Conservation (phyloP, 2,888 invertebrate species). For the Tipula lateralis region DNA sequence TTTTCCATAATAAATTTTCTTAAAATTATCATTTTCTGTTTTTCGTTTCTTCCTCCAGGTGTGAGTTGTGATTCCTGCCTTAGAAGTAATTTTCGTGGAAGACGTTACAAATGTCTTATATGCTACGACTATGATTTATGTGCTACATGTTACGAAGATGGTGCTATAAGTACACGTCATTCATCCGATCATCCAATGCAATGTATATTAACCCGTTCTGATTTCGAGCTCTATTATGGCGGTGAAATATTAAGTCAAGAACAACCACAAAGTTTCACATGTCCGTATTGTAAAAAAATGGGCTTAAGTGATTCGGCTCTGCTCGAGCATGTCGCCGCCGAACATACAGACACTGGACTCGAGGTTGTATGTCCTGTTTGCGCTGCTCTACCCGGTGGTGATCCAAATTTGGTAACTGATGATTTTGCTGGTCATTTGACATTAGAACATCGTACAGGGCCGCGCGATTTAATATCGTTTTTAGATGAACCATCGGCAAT, state of each 20-base stretch:
- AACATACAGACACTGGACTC: constrained; percentile 85
- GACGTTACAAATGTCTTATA: constrained; percentile 97
- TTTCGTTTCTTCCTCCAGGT: constrained; percentile 57
- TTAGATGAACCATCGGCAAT: constrained; percentile 84
- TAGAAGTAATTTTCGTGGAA: constrained; percentile 94
- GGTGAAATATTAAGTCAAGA: constrained; percentile 88
- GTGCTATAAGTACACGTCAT: constrained; percentile 86
- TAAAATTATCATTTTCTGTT: not conserved
- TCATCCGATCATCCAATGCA: constrained; percentile 98
- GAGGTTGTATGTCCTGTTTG: constrained; percentile 99
- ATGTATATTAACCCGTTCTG: constrained; percentile 93
- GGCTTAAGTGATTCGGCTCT: constrained; percentile 90
- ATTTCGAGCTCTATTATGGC: constrained; percentile 95
- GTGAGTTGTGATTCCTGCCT: constrained; percentile 99
- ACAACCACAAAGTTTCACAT: constrained; percentile 93
- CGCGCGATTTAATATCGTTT: constrained; percentile 88
- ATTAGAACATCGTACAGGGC: constrained; percentile 84
- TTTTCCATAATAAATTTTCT: not conserved
- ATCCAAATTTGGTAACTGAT: constrained; percentile 96
- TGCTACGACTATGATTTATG: constrained; percentile 99
- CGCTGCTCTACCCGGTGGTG: constrained; percentile 93
- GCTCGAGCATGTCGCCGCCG: constrained; percentile 84
- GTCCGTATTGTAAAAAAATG: constrained; percentile 95
- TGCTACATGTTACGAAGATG: constrained; percentile 90
- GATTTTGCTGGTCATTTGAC: constrained; percentile 96